phyloP scores from a whole-genome alignment of 2,113 vertebrate species.

The Brachyhypopomus occidentalis region DNA sequence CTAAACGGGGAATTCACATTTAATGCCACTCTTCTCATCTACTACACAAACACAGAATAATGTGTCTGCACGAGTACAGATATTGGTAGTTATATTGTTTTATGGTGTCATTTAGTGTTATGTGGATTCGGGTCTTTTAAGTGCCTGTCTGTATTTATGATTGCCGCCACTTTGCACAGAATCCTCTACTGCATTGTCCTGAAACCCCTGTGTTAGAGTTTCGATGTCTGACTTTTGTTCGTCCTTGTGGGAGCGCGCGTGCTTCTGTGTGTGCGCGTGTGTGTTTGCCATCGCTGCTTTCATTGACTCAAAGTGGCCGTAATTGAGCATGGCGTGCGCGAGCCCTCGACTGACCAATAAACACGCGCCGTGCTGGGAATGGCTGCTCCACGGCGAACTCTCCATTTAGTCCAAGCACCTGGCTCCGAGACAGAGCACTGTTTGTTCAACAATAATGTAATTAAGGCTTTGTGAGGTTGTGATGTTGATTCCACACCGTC shows the following conservation, averaged over 20 bases:
- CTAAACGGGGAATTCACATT: no score
- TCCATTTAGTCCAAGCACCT: constrained; percentile 16
- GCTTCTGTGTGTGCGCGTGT: neutral
- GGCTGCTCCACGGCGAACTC: constrained; percentile 16
- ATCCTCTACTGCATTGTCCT: neutral
- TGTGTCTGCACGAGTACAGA: no score
- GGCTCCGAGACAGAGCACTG: constrained; percentile 32
- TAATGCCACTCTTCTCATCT: no score
- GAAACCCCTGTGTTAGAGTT: neutral
- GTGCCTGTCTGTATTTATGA: neutral
- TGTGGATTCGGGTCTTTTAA: no score
- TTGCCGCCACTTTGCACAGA: neutral
- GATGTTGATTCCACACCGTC: constrained; percentile 44
- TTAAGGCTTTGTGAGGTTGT: constrained; percentile 57
- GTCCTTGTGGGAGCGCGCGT: constrained; percentile 10
- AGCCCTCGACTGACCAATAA: constrained; percentile 37
- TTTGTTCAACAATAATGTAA: constrained; percentile 60
- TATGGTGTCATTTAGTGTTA: no score
- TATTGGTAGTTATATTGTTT: no score
- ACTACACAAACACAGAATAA: no score
- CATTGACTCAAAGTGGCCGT: constrained; percentile 22
- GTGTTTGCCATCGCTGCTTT: neutral
- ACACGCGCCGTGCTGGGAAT: neutral
- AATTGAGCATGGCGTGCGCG: constrained; percentile 13
- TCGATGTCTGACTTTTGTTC: neutral